A percentile compares a stretch with the other conserved stretches of the same genome.
These are phyloP conservation scores for Seira sanloemensis DNA, from an alignment of 2,888 invertebrate genomes.

Conservation along the genomic window DNA sequence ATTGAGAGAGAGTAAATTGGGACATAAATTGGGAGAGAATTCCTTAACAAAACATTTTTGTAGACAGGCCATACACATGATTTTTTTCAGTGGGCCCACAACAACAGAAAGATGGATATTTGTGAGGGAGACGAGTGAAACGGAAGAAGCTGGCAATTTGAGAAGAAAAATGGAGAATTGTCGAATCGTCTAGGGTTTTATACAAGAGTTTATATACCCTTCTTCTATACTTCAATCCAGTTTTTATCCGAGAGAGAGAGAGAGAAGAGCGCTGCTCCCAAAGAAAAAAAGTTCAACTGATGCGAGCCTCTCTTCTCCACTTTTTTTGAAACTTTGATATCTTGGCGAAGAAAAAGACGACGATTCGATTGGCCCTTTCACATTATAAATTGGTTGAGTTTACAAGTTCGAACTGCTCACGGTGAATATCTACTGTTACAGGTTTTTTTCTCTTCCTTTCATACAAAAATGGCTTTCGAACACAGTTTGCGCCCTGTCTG, in stretches of 20 bases:
- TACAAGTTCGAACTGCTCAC: background rate
- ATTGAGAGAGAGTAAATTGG: too few species aligned
- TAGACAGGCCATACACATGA: too few species aligned
- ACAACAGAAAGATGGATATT: too few species aligned
- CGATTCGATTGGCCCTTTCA: slow-evolving; percentile 14
- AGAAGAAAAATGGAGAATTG: background rate
- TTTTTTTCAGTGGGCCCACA: too few species aligned
- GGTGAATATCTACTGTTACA: slow-evolving; percentile 34
- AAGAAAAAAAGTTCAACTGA: background rate
- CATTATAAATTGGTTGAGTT: slow-evolving; percentile 2
- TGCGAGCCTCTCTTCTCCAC: background rate
- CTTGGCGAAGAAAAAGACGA: background rate
- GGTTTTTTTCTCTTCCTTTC: slow-evolving; percentile 35
- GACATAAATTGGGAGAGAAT: too few species aligned
- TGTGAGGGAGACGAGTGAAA: too few species aligned
- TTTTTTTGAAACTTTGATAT: background rate
- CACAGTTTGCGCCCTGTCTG: slow-evolving; percentile 24
- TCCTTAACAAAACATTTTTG: too few species aligned
- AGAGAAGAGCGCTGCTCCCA: background rate
- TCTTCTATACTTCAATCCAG: slow-evolving; percentile 2
- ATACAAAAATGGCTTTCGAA: slow-evolving; percentile 35
- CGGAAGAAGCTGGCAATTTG: background rate
- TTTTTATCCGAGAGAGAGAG: background rate
- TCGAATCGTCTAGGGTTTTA: background rate
- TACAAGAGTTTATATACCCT: slow-evolving; percentile 10